phyloP scores from a whole-genome alignment of 1,140 invertebrate genomes.

The Drosophila kikkawai region DNA sequence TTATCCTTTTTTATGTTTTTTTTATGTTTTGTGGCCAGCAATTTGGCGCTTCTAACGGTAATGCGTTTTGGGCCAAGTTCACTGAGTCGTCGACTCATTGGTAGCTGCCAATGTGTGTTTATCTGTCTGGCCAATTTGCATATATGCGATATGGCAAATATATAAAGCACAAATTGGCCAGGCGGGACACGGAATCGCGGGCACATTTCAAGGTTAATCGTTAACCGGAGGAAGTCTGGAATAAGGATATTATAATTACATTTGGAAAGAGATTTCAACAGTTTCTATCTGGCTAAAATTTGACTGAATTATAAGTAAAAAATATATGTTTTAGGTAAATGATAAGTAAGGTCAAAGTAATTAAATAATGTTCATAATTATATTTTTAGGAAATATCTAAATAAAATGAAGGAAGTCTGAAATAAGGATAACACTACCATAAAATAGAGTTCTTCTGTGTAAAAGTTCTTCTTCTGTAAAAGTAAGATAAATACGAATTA shows the following conservation, averaged over 20 bases:
- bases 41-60: constrained; percentile 72
- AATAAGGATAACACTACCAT: too few species aligned
- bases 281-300: neutral
- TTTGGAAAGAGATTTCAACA: neutral
- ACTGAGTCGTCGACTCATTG: constrained; percentile 33
- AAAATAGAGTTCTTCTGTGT: too few species aligned
- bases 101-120: constrained; percentile 62
- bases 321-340: neutral
- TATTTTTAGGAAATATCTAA: too few species aligned
- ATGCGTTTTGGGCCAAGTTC: constrained; percentile 46
- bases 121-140: constrained; percentile 79
- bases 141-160: constrained; percentile 67
- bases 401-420: neutral
- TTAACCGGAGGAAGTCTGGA: neutral
- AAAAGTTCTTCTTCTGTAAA: too few species aligned
- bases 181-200: constrained; percentile 32
- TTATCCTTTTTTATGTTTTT: constrained; percentile 12
- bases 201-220: constrained; percentile 59
- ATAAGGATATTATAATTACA: neutral
- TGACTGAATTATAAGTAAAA: too few species aligned
- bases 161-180: constrained; percentile 27
- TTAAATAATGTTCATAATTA: neutral
- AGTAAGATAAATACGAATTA: neutral
- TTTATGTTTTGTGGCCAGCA: constrained; percentile 25
- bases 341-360: neutral